A percentile compares a stretch with the other conserved stretches of the same genome.
phyloP scores from a whole-genome alignment of 2,888 invertebrate genomes.

The Diaphora mendica region DNA sequence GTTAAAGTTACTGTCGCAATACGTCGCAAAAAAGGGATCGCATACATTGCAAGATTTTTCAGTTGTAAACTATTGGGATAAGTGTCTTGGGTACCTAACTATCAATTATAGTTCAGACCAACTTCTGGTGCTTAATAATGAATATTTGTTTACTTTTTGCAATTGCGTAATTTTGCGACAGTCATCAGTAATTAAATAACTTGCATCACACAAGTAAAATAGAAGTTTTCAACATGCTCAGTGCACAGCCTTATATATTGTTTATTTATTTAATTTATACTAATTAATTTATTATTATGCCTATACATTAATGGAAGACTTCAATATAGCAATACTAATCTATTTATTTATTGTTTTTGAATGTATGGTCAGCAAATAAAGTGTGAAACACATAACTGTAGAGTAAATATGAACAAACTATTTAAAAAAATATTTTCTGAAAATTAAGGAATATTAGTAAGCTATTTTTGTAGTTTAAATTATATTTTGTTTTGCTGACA shows the following conservation, averaged over 20 bases:
- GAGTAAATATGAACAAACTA: neutral
- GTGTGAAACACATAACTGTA: neutral
- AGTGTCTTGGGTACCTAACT: no score
- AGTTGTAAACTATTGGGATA: no score
- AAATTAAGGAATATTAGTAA: no score
- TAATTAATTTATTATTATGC: neutral
- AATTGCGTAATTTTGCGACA: neutral
- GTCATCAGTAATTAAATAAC: neutral
- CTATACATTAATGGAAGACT: conserved; percentile 12
- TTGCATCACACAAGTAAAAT: neutral
- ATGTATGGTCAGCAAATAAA: neutral
- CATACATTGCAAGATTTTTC: no score
- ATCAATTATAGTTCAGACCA: no score
- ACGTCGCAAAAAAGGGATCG: no score
- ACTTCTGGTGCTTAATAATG: neutral
- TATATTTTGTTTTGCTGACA: neutral
- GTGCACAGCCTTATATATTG: neutral
- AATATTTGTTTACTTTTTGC: neutral
- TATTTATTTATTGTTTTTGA: neutral
- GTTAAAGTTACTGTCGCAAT: neutral
- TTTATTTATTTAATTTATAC: neutral
- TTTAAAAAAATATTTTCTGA: no score
- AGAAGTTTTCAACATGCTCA: neutral
- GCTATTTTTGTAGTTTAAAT: no score
- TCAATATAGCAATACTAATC: neutral